Evolutionary conservation across 1,140 invertebrate species (phyloP), one percentile per base, ranked within the genome.

Genomic region (Temnothorax nylanderi): DNA sequence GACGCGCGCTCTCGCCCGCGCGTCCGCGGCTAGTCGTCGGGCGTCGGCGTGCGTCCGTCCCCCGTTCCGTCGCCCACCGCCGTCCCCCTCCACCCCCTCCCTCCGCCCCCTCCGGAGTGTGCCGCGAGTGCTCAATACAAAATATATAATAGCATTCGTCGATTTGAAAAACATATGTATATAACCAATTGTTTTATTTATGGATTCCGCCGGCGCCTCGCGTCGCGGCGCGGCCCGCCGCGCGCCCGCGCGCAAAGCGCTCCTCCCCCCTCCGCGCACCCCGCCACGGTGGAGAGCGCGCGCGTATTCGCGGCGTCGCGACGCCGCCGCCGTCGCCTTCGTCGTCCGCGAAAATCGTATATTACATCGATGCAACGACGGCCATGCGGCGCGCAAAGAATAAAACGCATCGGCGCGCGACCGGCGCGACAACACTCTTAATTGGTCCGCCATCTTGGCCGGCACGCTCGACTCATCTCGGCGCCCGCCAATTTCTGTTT

Each of bases 81-180:
- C 26, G 26, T 26, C 26, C 1, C 26, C 1, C 26, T 26, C 26
- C 26, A 1, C 26, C 26, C 26, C 26, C 26, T 26, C 1, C 26
- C 90, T 91, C 90, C 92, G 92, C 93, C 93, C 94, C 93, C 26
- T 26, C 56, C n/a, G 21, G 21, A 32, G 54, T n/a, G 54, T 41
- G 54, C 74, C 74, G 51, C 34, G 94, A 94, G 92, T 95, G 93
- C 93, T 94, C 94, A 93, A 94, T 95, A 94, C 93, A 94, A 95
- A 95, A 94, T 94, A 94, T 95, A 94, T 94, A 95, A 95, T 95
- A 95, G 94, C 93, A 95, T 94, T 94, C 93, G 94, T 95, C 93
- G 94, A 94, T 95, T 94, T 94, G 91, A 94, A 95, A 95, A 94
- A 95, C 91, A 93, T 92, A 93, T 93, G 91, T 93, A 93, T 91